These are phyloP conservation scores for Labeo rohita DNA, from an alignment of 2,113 vertebrate species.

Conservation along the genomic window DNA sequence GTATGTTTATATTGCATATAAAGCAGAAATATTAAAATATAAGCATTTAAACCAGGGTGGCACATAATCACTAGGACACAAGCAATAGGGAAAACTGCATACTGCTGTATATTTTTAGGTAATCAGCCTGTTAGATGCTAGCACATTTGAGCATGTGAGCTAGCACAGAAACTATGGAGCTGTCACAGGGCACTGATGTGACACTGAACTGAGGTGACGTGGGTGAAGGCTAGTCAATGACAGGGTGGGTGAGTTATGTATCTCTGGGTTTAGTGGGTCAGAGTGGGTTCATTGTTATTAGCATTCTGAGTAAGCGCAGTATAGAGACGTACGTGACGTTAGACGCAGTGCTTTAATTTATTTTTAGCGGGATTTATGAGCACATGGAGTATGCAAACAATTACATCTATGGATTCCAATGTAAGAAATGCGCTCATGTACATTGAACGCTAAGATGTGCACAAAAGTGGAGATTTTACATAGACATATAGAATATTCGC, in stretches of 20 bases:
- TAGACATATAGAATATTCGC: background rate
- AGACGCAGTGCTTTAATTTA: background rate
- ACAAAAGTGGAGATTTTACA: background rate
- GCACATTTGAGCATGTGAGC: background rate
- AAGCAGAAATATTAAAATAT: background rate
- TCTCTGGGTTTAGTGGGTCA: background rate
- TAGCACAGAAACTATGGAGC: background rate
- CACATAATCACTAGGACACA: too few relatives aligned
- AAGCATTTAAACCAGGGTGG: too few relatives aligned
- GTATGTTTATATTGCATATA: background rate
- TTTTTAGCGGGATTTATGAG: background rate
- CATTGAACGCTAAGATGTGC: background rate
- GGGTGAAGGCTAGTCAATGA: background rate
- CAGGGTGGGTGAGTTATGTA: slow-evolving; percentile 24
- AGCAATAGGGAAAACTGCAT: too few relatives aligned
- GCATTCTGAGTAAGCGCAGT: background rate
- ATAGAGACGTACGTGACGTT: background rate
- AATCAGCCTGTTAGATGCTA: too few relatives aligned
- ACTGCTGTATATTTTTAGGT: too few relatives aligned
- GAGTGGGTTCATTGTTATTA: slow-evolving; percentile 17
- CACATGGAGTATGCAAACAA: background rate
- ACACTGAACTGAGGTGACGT: background rate
- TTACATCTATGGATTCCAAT: background rate
- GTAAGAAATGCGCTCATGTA: background rate
- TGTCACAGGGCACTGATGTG: background rate